phyloP scores from a whole-genome alignment of 2,888 invertebrate genomes.

The Calameuta pallipes region DNA sequence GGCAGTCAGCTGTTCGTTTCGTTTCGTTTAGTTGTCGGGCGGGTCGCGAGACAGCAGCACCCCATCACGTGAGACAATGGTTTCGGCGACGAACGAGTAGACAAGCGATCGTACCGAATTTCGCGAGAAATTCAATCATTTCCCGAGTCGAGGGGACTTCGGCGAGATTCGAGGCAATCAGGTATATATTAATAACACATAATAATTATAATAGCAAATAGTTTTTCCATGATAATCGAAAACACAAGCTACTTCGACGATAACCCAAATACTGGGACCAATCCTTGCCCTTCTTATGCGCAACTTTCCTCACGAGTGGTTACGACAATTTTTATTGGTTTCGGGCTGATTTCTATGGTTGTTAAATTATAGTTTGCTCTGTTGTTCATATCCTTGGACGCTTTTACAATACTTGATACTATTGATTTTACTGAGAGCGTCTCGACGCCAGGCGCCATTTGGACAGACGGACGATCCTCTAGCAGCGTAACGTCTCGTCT shows the following conservation, averaged over 20 bases:
- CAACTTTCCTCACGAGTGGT: not conserved
- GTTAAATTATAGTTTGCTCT: not conserved
- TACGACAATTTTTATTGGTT: not conserved
- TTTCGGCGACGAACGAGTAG: slow-evolving; percentile 45
- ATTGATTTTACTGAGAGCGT: slow-evolving; percentile 32
- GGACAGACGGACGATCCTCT: slow-evolving; percentile 8
- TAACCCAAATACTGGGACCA: not conserved
- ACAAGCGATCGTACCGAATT: slow-evolving; percentile 44
- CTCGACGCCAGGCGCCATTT: slow-evolving; percentile 37
- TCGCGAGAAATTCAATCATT: slow-evolving; percentile 38
- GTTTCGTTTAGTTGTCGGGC: slow-evolving; percentile 50
- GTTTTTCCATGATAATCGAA: not conserved
- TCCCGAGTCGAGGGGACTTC: slow-evolving; percentile 17
- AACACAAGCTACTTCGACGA: not conserved
- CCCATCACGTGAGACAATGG: slow-evolving; percentile 59
- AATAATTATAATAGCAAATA: not conserved
- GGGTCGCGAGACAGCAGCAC: slow-evolving; percentile 58
- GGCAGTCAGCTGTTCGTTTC: slow-evolving; percentile 45
- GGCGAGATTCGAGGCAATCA: slow-evolving; percentile 10
- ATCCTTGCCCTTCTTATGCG: not conserved
- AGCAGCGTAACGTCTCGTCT: slow-evolving; percentile 25
- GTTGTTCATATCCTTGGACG: not conserved
- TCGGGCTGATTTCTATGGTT: not conserved
- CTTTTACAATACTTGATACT: slow-evolving; percentile 10
- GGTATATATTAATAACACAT: slow-evolving; percentile 12